Percentiles rank a stretch among this genome's conserved stretches.
Conservation (phyloP, 2,888 invertebrate species). For the Sinotaia quadrata region DNA sequence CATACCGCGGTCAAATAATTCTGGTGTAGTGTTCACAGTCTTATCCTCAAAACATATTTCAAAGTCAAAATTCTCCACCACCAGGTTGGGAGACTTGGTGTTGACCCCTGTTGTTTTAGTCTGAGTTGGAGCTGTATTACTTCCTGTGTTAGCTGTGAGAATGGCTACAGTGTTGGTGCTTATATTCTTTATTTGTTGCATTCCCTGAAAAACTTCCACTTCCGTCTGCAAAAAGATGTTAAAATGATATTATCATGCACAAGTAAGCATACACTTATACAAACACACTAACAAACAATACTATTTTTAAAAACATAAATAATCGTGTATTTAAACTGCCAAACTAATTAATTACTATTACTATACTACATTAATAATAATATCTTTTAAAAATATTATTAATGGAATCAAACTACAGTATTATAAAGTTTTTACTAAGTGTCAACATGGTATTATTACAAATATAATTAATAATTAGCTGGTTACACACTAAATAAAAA, state of each 20-base stretch:
- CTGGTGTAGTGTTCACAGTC: constrained; percentile 32
- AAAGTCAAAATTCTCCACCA: constrained; percentile 43
- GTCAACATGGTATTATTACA: no score
- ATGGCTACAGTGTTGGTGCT: constrained; percentile 50
- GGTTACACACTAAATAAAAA: no score
- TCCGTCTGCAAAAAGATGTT: constrained; percentile 52
- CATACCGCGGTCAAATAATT: constrained; percentile 33
- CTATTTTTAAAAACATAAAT: no score
- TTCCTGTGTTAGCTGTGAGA: constrained; percentile 43
- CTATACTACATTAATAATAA: no score
- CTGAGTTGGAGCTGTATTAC: constrained; percentile 51
- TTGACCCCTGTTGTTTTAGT: constrained; percentile 50
- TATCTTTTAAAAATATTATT: no score
- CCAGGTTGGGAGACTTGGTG: constrained; percentile 47
- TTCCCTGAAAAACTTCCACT: constrained; percentile 50
- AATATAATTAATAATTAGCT: no score
- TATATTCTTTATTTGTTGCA: constrained; percentile 48
- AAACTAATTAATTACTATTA: no score
- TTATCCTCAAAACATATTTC: constrained; percentile 38
- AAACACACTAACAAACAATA: no score
- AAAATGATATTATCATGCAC: background rate
- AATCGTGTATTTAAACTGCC: no score
- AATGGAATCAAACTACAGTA: no score
- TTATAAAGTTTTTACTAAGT: no score
- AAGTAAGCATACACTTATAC: background rate